These are phyloP conservation scores for Cephus spinipes DNA, from an alignment of 2,888 invertebrate genomes.

Conservation along the genomic window DNA sequence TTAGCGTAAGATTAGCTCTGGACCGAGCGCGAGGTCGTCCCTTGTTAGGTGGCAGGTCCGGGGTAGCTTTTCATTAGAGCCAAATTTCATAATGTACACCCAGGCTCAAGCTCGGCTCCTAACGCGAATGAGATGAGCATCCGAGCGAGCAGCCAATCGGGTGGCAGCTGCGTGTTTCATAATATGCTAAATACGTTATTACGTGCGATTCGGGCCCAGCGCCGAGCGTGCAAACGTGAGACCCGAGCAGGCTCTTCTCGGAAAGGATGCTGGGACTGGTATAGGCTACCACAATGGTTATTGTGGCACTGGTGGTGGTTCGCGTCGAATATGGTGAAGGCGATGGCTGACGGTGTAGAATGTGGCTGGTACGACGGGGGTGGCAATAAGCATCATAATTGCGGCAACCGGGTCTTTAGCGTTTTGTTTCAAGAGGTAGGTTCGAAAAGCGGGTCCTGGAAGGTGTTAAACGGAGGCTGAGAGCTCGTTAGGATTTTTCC, in stretches of 20 bases:
- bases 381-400: conserved; percentile 23
- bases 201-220: conserved; percentile 4
- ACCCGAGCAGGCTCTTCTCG: neutral
- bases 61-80: conserved; percentile 36
- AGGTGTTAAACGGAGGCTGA: conserved; percentile 44
- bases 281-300: neutral
- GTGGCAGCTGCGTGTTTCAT: conserved; percentile 11
- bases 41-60: neutral
- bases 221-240: neutral
- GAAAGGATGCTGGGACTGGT: neutral
- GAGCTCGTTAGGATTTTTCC: conserved; percentile 66
- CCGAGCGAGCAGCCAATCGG: conserved; percentile 4
- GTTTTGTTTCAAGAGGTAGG: conserved; percentile 26
- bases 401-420: conserved; percentile 21
- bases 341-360: neutral
- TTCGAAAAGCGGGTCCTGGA: conserved; percentile 22
- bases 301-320: neutral
- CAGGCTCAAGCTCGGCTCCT: conserved; percentile 20
- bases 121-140: conserved; percentile 16
- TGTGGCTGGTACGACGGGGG: conserved; percentile 2
- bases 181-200: conserved; percentile 26
- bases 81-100: conserved; percentile 33
- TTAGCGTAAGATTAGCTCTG: conserved; percentile 4
- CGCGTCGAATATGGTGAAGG: neutral
- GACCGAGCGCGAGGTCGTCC: conserved; percentile 8